Evolutionary conservation across 2,888 invertebrate genomes (phyloP).

Genomic region (Cynaeus angustus): DNA sequence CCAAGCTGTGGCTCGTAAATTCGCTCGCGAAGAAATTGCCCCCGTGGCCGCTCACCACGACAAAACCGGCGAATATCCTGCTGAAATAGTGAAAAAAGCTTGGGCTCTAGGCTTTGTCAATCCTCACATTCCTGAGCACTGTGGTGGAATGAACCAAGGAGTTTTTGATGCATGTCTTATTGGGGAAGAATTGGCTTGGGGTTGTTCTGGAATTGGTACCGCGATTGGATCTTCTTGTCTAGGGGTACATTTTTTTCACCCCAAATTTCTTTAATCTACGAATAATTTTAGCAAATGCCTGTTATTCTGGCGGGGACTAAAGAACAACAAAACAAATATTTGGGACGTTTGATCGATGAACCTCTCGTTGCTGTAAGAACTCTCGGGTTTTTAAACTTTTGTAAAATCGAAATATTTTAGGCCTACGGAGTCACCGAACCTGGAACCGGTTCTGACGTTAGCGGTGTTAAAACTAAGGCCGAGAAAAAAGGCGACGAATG

Average conservation of each 20-base stretch:
- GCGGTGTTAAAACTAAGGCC: constrained; percentile 89
- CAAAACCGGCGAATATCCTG: constrained; percentile 93
- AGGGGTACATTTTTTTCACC: constrained; percentile 19
- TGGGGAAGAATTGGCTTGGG: constrained; percentile 93
- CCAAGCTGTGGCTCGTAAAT: constrained; percentile 89
- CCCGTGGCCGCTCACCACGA: constrained; percentile 93
- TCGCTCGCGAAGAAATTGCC: constrained; percentile 92
- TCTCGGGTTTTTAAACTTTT: no score
- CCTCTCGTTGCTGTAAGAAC: constrained; percentile 87
- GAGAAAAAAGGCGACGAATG: constrained; percentile 95
- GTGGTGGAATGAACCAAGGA: constrained; percentile 80
- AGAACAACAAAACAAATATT: constrained; percentile 95
- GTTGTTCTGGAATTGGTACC: constrained; percentile 93
- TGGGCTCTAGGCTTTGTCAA: constrained; percentile 92
- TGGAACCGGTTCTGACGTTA: constrained; percentile 94
- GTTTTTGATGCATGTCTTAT: constrained; percentile 87
- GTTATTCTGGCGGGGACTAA: constrained; percentile 87
- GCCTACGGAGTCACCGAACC: constrained; percentile 98
- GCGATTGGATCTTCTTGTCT: constrained; percentile 78
- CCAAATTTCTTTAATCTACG: neutral
- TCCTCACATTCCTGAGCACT: constrained; percentile 85
- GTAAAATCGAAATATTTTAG: constrained; percentile 69
- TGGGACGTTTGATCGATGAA: constrained; percentile 91
- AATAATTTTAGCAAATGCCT: constrained; percentile 83
- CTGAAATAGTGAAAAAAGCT: constrained; percentile 95